Evolutionary conservation across 1,140 invertebrate species (phyloP).

Genomic region (Tetramorium parvispinum): DNA sequence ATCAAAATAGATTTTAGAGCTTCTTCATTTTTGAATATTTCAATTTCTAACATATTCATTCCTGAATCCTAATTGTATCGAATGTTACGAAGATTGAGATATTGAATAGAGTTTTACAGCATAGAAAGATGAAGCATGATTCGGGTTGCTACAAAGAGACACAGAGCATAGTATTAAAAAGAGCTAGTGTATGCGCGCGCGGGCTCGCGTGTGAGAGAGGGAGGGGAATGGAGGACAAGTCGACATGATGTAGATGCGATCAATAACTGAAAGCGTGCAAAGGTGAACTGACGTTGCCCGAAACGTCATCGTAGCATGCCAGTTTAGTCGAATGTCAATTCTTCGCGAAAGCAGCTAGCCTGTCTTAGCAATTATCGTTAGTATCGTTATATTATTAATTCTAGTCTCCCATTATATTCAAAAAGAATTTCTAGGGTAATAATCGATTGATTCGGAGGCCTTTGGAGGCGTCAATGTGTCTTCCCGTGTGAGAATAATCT

Average conservation of each 20-base stretch:
- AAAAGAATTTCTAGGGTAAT: not conserved
- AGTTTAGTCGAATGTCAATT: slow-evolving; percentile 38
- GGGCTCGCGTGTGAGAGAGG: not conserved
- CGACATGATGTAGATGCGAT: slow-evolving; percentile 59
- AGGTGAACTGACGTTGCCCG: slow-evolving; percentile 68
- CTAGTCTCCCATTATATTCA: not conserved
- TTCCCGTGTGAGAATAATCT: slow-evolving; percentile 29
- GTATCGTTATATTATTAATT: not conserved
- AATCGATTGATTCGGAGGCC: slow-evolving; percentile 20
- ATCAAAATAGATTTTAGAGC: not conserved
- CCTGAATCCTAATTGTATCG: not conserved
- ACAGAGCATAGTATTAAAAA: not conserved
- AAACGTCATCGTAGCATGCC: slow-evolving; percentile 64
- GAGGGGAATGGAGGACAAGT: not conserved
- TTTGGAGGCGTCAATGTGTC: too few species aligned
- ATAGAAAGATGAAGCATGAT: slow-evolving; percentile 58
- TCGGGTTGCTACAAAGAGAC: slow-evolving; percentile 39
- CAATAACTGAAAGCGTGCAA: slow-evolving; percentile 73
- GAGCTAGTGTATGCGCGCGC: not conserved
- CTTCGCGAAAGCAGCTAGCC: not conserved
- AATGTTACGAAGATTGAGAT: not conserved
- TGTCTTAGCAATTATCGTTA: not conserved
- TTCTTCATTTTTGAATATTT: not conserved
- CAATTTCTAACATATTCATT: not conserved
- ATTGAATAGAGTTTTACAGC: not conserved